Conservation (phyloP, 2,888 invertebrate species). For the Bruchidius siliquastri region DNA sequence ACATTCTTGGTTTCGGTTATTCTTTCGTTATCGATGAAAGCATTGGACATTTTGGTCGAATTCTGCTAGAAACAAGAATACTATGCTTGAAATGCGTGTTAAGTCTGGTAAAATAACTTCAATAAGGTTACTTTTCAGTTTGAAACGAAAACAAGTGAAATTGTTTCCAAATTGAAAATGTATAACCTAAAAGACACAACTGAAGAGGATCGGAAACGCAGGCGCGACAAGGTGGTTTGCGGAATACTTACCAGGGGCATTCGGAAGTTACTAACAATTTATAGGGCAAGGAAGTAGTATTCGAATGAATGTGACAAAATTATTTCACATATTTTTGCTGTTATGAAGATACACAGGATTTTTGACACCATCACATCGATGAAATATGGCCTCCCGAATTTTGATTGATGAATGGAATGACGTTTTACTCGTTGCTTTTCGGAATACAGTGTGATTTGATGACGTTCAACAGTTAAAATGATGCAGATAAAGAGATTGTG, state of each 20-base stretch:
- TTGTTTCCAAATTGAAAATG: background rate
- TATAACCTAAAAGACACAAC: background rate
- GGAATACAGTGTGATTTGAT: background rate
- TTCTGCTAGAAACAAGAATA: background rate
- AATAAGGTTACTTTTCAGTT: background rate
- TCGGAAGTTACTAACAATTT: background rate
- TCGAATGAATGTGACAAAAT: background rate
- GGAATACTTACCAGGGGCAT: background rate
- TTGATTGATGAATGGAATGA: background rate
- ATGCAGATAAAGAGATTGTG: no score
- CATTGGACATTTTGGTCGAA: constrained; percentile 14
- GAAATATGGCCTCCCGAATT: background rate
- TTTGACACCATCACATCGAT: background rate
- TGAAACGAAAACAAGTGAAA: background rate
- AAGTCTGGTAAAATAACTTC: background rate
- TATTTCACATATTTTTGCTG: background rate
- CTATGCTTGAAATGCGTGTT: background rate
- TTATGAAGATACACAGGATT: background rate
- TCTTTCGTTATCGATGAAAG: constrained; percentile 17
- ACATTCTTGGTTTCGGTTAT: constrained; percentile 5
- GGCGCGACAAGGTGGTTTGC: background rate
- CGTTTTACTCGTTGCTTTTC: background rate
- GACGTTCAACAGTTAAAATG: no score
- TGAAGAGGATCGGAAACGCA: background rate
- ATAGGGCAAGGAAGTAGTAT: background rate